These are phyloP conservation scores for Helarctos malayanus DNA, from an alignment of 2,797 vertebrate genomes.

Conservation along the genomic window DNA sequence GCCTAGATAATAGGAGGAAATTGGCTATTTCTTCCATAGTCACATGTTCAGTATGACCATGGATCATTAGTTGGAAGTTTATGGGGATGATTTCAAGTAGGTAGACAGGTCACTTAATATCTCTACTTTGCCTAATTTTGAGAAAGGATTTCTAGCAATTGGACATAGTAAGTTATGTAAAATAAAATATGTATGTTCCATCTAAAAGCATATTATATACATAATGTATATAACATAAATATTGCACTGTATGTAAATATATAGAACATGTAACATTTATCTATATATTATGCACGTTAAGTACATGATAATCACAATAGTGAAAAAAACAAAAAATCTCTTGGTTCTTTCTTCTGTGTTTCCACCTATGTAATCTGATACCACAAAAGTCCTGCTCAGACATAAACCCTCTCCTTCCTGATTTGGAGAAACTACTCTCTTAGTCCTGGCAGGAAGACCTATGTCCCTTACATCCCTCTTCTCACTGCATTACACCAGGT, in stretches of 20 bases:
- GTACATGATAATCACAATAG: background rate
- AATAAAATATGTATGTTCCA: background rate
- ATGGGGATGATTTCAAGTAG: background rate
- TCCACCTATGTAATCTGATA: background rate
- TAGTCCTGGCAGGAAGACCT: fast-evolving
- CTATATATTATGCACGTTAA: background rate
- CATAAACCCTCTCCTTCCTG: background rate
- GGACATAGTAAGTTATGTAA: background rate
- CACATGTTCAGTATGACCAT: background rate
- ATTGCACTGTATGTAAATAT: background rate
- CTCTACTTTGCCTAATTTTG: background rate
- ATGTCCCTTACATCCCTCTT: fast-evolving
- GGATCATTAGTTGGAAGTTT: background rate
- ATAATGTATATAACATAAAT: background rate
- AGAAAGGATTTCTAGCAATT: background rate
- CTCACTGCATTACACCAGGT: background rate
- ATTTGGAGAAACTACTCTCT: background rate
- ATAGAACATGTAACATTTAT: background rate
- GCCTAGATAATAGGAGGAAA: background rate
- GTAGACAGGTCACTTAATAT: background rate
- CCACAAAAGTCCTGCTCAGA: background rate
- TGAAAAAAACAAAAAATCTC: background rate
- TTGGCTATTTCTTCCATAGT: background rate
- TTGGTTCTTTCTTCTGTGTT: background rate
- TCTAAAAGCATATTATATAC: background rate